Evolutionary conservation across 2,888 invertebrate genomes (phyloP).

Genomic region (Mycalesis mineus): DNA sequence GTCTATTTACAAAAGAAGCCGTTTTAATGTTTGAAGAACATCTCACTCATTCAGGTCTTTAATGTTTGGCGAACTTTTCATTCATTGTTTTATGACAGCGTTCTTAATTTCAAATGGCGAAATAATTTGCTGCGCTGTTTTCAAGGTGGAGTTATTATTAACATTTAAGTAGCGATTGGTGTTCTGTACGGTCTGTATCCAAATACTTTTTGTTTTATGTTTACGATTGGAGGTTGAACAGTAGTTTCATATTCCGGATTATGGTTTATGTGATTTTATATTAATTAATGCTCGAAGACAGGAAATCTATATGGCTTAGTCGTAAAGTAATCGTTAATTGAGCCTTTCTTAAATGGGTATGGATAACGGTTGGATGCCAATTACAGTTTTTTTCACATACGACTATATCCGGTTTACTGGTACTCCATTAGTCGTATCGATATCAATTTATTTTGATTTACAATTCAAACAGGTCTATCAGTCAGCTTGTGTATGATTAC

Average conservation of each 20-base stretch:
- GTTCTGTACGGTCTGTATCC: neutral
- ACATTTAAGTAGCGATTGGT: neutral
- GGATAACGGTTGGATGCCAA: neutral
- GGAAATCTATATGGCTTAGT: constrained; percentile 27
- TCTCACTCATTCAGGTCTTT: constrained; percentile 8
- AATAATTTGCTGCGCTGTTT: constrained; percentile 6
- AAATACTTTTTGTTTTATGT: neutral
- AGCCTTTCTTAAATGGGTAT: constrained; percentile 2
- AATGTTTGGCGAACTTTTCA: constrained; percentile 2
- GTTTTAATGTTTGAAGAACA: constrained; percentile 8
- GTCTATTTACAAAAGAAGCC: neutral
- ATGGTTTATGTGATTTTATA: constrained; percentile 16
- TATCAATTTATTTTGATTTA: too few relatives aligned
- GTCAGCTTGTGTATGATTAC: too few relatives aligned
- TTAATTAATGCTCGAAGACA: constrained; percentile 14
- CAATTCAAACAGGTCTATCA: too few relatives aligned
- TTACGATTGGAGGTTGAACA: neutral
- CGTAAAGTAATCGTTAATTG: constrained; percentile 21
- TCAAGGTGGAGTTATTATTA: constrained; percentile 12
- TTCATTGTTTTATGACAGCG: constrained; percentile 2
- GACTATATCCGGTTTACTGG: neutral
- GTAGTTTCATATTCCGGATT: constrained; percentile 11
- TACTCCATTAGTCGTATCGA: neutral
- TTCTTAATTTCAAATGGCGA: constrained; percentile 1
- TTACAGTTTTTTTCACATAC: neutral